Conservation (phyloP, 2,888 invertebrate species). For the Agriopis marginaria region DNA sequence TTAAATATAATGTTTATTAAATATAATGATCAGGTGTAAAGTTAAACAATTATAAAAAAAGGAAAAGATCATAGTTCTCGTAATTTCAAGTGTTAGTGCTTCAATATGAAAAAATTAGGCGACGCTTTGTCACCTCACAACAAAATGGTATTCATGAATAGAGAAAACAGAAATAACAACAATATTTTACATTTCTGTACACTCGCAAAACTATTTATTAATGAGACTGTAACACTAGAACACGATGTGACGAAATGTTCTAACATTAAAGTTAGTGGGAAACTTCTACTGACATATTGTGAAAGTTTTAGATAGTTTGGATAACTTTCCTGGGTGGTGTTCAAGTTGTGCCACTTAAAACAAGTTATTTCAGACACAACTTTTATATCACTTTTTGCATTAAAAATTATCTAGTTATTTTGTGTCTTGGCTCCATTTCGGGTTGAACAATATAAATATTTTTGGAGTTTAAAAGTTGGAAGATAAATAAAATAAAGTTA, state of each 20-base stretch:
- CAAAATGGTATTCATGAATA: no score
- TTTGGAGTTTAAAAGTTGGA: neutral
- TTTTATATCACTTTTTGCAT: conserved; percentile 27
- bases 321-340: conserved; percentile 13
- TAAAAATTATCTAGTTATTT: conserved; percentile 1
- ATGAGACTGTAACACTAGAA: conserved; percentile 14
- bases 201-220: conserved; percentile 8
- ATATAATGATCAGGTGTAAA: no score
- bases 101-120: no score
- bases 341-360: conserved; percentile 20
- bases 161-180: neutral
- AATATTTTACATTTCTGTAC: neutral
- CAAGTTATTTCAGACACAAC: conserved; percentile 14
- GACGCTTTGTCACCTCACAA: no score
- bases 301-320: conserved; percentile 26
- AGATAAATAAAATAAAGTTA: neutral
- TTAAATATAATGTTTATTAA: no score
- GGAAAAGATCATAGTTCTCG: neutral
- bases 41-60: no score
- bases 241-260: conserved; percentile 21
- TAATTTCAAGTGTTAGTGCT: neutral
- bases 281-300: conserved; percentile 34
- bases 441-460: neutral
- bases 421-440: neutral
- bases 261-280: conserved; percentile 2